A percentile compares a stretch with the other conserved stretches of the same genome.
These are phyloP conservation scores for Agraylea sexmaculata DNA, from an alignment of 1,140 invertebrate genomes.

Conservation along the genomic window DNA sequence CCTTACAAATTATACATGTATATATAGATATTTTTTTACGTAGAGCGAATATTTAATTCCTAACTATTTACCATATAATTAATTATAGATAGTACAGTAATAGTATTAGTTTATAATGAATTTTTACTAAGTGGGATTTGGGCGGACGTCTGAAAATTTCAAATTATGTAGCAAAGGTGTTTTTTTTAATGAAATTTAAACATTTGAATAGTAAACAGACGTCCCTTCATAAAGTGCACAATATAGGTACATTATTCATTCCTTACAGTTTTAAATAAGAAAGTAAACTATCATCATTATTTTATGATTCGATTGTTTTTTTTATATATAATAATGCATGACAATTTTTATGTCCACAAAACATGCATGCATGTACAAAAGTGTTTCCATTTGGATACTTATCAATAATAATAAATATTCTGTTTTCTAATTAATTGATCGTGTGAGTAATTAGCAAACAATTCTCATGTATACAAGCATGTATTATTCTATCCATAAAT, in stretches of 20 bases:
- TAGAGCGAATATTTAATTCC: conserved; percentile 22
- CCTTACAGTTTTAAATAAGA: conserved; percentile 21
- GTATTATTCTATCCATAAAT: no score
- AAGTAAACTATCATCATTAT: conserved; percentile 17
- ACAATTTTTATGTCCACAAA: conserved; percentile 4
- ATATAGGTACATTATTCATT: conserved; percentile 22
- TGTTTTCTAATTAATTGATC: no score
- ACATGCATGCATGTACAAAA: background rate
- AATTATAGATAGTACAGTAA: background rate
- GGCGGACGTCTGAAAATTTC: no score
- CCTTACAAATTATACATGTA: conserved; percentile 17
- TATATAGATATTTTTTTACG: no score
- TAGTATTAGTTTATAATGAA: background rate
- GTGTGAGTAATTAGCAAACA: no score
- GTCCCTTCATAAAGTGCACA: conserved; percentile 17
- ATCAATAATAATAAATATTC: no score
- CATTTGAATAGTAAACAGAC: background rate
- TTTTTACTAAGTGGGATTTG: no score
- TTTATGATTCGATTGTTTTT: conserved; percentile 17
- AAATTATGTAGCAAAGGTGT: background rate
- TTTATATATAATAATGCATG: conserved; percentile 16
- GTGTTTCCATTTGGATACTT: no score
- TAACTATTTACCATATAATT: conserved; percentile 19
- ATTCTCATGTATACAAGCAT: no score
- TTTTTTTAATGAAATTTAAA: background rate